phyloP scores from a whole-genome alignment of 2,888 invertebrate species.

The Lamellibrachia columna region DNA sequence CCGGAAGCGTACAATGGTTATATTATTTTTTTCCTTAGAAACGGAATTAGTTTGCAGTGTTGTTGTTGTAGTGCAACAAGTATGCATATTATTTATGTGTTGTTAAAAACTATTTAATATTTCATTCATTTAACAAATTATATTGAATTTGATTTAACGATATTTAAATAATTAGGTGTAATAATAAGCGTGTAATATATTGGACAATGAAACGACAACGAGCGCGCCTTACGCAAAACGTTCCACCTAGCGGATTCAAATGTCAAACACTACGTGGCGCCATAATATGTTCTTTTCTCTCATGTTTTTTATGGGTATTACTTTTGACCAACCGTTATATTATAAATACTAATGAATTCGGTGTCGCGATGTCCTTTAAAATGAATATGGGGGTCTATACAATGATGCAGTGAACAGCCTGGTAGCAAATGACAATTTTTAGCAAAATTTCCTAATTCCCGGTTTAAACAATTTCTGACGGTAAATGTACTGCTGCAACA shows the following conservation, averaged over 20 bases:
- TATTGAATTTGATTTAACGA: neutral
- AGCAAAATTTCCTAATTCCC: no score
- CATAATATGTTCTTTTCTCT: neutral
- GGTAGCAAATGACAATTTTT: no score
- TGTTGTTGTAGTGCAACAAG: neutral
- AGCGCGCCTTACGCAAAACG: neutral
- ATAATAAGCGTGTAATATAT: neutral
- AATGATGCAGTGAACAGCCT: no score
- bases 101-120: neutral
- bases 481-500: no score
- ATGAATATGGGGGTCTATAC: neutral
- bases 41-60: neutral
- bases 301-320: no score
- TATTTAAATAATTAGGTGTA: neutral
- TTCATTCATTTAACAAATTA: neutral
- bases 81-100: neutral
- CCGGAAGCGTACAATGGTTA: neutral
- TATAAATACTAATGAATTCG: no score
- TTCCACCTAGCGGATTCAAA: neutral
- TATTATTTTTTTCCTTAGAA: neutral
- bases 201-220: neutral
- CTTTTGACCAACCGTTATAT: no score
- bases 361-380: neutral
- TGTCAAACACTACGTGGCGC: neutral
- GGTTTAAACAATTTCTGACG: no score